Evolutionary conservation across 2,888 invertebrate species (phyloP).

Genomic region (Pediacus dermestoides): DNA sequence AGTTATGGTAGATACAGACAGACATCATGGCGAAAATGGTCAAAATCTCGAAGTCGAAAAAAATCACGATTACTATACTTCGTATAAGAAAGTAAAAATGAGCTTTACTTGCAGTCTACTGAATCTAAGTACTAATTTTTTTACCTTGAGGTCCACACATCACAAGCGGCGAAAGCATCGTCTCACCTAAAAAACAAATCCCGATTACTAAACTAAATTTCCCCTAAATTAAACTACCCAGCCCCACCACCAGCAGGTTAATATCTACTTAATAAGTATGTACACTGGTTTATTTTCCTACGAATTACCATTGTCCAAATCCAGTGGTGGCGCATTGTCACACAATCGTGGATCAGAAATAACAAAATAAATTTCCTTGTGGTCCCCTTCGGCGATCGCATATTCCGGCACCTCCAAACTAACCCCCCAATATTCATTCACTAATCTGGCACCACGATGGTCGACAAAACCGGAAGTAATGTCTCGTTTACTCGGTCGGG

Average conservation of each 20-base stretch:
- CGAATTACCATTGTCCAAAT: conserved; percentile 79
- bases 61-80: too few relatives aligned
- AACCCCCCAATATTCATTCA: conserved; percentile 87
- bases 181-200: conserved; percentile 68
- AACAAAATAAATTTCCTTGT: conserved; percentile 92
- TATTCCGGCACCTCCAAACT: conserved; percentile 84
- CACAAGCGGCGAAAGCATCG: conserved; percentile 88
- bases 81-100: too few relatives aligned
- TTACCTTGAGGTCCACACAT: conserved; percentile 95
- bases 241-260: too few relatives aligned
- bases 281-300: conserved; percentile 41
- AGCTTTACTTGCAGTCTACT: too few relatives aligned
- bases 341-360: conserved; percentile 79
- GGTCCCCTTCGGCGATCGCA: conserved; percentile 76
- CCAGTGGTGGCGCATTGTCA: conserved; percentile 72
- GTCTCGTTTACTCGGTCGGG: conserved; percentile 46
- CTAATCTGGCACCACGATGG: conserved; percentile 75
- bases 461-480: conserved; percentile 60
- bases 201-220: too few relatives aligned
- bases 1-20: too few relatives aligned
- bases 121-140: too few relatives aligned
- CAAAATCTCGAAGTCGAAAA: too few relatives aligned
- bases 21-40: too few relatives aligned
- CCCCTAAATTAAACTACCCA: too few relatives aligned
- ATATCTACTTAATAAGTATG: too few relatives aligned